Evolutionary conservation across 2,797 vertebrate species (phyloP), one percentile per base, ranked within the genome.

Genomic region (Falco rusticolus): DNA sequence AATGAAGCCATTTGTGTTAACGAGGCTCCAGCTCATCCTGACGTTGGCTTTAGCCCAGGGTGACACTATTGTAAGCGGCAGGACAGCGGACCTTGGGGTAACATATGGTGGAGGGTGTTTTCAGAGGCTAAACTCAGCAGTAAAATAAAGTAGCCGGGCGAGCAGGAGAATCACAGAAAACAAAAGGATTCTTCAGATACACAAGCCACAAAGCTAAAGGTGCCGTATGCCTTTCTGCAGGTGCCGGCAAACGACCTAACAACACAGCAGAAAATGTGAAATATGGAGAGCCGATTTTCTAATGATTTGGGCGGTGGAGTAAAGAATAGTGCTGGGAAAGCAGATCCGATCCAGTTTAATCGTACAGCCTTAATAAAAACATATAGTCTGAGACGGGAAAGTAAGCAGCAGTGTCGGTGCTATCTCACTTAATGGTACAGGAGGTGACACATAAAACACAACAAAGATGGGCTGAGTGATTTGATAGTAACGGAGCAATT

Each of bases 71-170:
- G 92, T 97, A 75, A 74, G 84, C 64, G 57, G 61, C 94, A 93
- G 90, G 90, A 86, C 95, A 87, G 79, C 31, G 76, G 54, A 56
- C 75, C 89, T 80, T 91, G 41, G 13, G 75, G 43, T 76, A 97
- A 97, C 98, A 98, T 98, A 98, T 97, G 98, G 98, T 16, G 48
- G 74, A 71, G 97, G 89, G 95, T 95, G 94, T 95, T 97, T 81
- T 80, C 96, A 79, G 83, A 48, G 63, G 50, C 94, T 96, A 93
- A 79, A 87, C 53, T 96, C 89, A 5, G 70, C 65, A 92, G 95
- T 81, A 83, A 96, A 96, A 98, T 97, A 90, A 98, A 97, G 87
- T 94, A 96, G 91, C 91, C 96, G 95, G 71, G 82, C 47, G 14
- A 97, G 95, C 84, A 59, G 68, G 50, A 86, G 76, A 97, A 97